phyloP scores from a whole-genome alignment of 2,797 vertebrate species.

The Manis pentadactyla region DNA sequence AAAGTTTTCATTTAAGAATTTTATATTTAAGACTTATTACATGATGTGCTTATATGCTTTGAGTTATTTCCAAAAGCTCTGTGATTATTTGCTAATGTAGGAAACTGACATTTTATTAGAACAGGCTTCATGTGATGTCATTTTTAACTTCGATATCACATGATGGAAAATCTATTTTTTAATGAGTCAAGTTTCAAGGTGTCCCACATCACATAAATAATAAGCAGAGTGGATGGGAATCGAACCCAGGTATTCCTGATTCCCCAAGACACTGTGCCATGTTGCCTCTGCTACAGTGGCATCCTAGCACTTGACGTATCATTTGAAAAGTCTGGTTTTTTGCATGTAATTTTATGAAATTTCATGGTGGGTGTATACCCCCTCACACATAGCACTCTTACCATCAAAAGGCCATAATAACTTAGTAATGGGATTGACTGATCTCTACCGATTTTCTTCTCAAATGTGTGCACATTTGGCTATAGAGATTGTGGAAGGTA shows the following conservation, averaged over 20 bases:
- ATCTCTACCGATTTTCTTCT: background rate
- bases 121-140: background rate
- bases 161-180: background rate
- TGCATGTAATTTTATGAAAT: background rate
- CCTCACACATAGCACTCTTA: background rate
- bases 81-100: background rate
- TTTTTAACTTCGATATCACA: background rate
- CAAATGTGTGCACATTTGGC: background rate
- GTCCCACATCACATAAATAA: background rate
- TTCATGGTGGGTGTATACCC: background rate
- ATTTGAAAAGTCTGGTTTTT: background rate
- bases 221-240: background rate
- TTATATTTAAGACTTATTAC: background rate
- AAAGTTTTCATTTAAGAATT: background rate
- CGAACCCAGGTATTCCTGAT: background rate
- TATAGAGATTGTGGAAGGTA: background rate
- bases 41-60: background rate
- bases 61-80: background rate
- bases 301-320: background rate
- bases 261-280: background rate
- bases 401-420: background rate
- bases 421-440: background rate
- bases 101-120: background rate
- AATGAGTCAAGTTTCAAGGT: background rate
- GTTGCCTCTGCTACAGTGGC: background rate